Evolutionary conservation across 2,113 vertebrate genomes (phyloP).

Genomic region (Alaudala cheleensis): DNA sequence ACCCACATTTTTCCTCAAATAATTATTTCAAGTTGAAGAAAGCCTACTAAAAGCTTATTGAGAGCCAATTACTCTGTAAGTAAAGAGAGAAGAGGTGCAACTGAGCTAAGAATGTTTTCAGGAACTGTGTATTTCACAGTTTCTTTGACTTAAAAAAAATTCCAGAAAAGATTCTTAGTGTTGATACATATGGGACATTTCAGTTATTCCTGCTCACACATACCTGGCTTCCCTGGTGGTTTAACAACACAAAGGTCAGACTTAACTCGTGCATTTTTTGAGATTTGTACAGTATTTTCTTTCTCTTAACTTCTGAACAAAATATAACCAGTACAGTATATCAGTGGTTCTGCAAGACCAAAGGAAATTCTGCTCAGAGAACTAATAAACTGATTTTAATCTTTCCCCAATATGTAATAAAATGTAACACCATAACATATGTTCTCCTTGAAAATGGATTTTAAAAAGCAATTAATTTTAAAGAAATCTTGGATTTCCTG

Average conservation of each 20-base stretch:
- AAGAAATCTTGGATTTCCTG: neutral
- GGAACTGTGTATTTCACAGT: neutral
- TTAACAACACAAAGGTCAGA: neutral
- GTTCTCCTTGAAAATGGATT: neutral
- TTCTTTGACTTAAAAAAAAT: neutral
- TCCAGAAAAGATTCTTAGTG: neutral
- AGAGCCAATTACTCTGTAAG: neutral
- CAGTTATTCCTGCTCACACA: neutral
- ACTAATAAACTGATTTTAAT: neutral
- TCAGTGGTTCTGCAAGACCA: neutral
- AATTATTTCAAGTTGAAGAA: neutral
- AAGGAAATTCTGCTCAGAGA: neutral
- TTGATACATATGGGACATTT: neutral
- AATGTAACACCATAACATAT: neutral
- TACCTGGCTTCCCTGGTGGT: neutral
- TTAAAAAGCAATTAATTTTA: neutral
- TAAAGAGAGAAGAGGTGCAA: neutral
- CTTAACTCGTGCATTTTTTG: neutral
- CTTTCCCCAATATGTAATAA: neutral
- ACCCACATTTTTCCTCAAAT: too few species aligned
- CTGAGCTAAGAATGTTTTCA: neutral
- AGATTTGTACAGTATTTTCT: neutral
- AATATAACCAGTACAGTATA: neutral
- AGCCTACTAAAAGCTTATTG: neutral
- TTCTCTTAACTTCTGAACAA: neutral